phyloP scores from a whole-genome alignment of 1,140 invertebrate genomes.

The Lepidotrigona ventralis region DNA sequence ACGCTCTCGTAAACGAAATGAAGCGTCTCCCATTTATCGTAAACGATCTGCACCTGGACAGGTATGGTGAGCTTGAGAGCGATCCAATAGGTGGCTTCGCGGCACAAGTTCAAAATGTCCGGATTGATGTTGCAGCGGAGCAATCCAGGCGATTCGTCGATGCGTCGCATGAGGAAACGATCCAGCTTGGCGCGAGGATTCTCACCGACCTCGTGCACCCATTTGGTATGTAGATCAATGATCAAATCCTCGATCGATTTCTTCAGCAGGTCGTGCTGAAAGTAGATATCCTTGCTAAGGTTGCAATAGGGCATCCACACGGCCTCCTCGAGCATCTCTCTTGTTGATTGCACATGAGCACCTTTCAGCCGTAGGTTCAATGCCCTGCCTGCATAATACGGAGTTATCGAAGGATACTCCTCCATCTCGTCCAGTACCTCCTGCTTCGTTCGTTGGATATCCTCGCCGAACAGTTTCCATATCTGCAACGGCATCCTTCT shows the following conservation, averaged over 20 bases:
- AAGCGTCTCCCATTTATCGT: conserved; percentile 83
- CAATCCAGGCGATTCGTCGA: conserved; percentile 82
- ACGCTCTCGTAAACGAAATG: conserved; percentile 87
- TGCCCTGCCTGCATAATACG: conserved; percentile 86
- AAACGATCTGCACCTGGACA: conserved; percentile 82
- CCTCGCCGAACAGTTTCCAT: conserved; percentile 88
- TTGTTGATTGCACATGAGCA: conserved; percentile 82
- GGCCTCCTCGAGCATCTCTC: conserved; percentile 84
- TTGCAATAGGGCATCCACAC: conserved; percentile 86
- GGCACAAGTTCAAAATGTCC: conserved; percentile 82
- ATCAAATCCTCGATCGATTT: conserved; percentile 85
- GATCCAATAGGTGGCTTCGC: conserved; percentile 87
- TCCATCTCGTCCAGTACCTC: conserved; percentile 84
- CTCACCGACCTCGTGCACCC: conserved; percentile 82
- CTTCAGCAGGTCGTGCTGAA: conserved; percentile 84
- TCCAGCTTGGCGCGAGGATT: conserved; percentile 84
- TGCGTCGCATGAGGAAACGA: conserved; percentile 86
- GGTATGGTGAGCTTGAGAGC: conserved; percentile 85
- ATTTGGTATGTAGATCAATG: conserved; percentile 83
- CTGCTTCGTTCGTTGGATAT: conserved; percentile 87
- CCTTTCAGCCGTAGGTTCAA: conserved; percentile 84
- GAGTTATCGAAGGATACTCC: conserved; percentile 83
- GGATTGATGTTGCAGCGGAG: conserved; percentile 90
- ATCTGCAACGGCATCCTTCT: conserved; percentile 79
- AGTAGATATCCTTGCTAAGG: conserved; percentile 85